Evolutionary conservation across 2,888 invertebrate species (phyloP).

Genomic region (Leucozona laternaria): DNA sequence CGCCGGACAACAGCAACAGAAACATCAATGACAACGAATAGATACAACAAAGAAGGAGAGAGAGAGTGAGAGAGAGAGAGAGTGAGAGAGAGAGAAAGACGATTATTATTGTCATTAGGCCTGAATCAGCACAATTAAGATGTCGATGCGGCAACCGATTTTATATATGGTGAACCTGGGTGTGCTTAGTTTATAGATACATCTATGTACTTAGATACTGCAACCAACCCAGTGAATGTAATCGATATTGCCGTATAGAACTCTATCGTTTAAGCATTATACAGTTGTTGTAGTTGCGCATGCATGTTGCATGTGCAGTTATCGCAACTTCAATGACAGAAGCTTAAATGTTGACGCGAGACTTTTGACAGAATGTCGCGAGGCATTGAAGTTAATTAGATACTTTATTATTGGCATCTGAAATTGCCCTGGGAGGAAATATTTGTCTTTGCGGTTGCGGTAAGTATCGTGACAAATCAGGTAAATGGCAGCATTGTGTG

Average conservation of each 20-base stretch:
- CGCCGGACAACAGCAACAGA: slow-evolving; percentile 32
- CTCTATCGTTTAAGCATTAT: slow-evolving; percentile 15
- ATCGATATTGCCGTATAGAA: slow-evolving; percentile 40
- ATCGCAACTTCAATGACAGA: slow-evolving; percentile 23
- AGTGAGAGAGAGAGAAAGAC: background rate
- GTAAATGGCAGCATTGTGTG: slow-evolving; percentile 67
- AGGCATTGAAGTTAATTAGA: slow-evolving; percentile 73
- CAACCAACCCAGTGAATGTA: slow-evolving; percentile 3
- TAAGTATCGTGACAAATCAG: slow-evolving; percentile 45
- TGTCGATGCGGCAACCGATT: slow-evolving; percentile 57
- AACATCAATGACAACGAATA: background rate
- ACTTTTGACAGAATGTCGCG: slow-evolving; percentile 64
- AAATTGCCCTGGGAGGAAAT: slow-evolving; percentile 58
- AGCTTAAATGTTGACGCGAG: slow-evolving; percentile 30
- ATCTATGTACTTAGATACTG: slow-evolving; percentile 12
- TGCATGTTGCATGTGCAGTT: slow-evolving; percentile 21
- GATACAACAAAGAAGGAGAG: background rate
- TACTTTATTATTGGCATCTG: slow-evolving; percentile 66
- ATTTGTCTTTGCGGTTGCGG: slow-evolving; percentile 44
- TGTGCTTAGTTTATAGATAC: slow-evolving; percentile 25
- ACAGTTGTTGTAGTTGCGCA: background rate
- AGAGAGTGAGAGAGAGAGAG: background rate
- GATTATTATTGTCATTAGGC: slow-evolving; percentile 64
- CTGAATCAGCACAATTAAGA: slow-evolving; percentile 71
- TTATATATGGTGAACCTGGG: slow-evolving; percentile 28